Conservation (phyloP, 2,888 invertebrate species). For the Apamea crenata region DNA sequence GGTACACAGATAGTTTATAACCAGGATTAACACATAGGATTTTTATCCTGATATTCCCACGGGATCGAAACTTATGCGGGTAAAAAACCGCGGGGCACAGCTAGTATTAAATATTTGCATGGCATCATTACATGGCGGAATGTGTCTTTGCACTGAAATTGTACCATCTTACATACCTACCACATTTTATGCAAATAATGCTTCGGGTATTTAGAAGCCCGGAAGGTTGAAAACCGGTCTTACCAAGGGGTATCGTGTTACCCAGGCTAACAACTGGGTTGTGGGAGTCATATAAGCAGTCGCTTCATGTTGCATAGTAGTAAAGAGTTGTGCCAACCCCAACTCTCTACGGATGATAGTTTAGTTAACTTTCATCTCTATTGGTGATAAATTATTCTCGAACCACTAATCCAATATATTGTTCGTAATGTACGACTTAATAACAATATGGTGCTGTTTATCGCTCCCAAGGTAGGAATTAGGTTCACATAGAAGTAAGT, state of each 20-base stretch:
- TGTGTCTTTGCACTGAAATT: too few species aligned
- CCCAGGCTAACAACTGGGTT: not conserved
- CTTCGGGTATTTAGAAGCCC: not conserved
- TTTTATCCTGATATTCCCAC: too few species aligned
- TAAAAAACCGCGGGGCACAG: too few species aligned
- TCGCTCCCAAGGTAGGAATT: constrained; percentile 45
- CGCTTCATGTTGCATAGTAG: not conserved
- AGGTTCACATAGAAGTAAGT: constrained; percentile 16
- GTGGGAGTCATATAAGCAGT: not conserved
- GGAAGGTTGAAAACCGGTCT: not conserved
- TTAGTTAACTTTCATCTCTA: constrained; percentile 23
- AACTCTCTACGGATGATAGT: constrained; percentile 14
- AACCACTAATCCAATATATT: constrained; percentile 43
- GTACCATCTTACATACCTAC: too few species aligned
- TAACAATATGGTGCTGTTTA: constrained; percentile 26
- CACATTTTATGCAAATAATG: too few species aligned
- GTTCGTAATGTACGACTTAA: constrained; percentile 43
- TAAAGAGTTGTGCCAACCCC: not conserved
- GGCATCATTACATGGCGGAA: too few species aligned
- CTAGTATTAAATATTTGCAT: too few species aligned
- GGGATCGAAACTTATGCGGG: too few species aligned
- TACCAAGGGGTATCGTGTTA: too few species aligned
- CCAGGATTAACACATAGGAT: too few species aligned
- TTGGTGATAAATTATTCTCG: constrained; percentile 46
- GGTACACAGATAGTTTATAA: too few species aligned